A percentile compares a stretch with the other conserved stretches of the same genome.
Evolutionary conservation across 2,888 invertebrate genomes (phyloP).

Genomic region (Noctua fimbriata): DNA sequence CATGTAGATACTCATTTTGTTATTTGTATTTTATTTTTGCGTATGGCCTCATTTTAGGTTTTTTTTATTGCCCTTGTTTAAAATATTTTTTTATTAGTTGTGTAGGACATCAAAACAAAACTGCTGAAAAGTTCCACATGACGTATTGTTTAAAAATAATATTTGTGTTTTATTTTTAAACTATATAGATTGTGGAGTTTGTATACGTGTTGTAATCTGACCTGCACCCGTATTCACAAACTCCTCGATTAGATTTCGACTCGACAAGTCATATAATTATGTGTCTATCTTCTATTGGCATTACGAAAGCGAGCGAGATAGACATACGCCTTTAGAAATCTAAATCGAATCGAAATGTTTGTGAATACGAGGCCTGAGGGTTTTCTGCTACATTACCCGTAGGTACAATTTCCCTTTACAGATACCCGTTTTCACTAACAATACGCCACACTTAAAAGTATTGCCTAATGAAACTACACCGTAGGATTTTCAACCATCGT

Average conservation of each 20-base stretch:
- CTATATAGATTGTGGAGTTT: not conserved
- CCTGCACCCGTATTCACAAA: no score
- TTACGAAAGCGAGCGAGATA: no score
- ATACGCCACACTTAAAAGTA: not conserved
- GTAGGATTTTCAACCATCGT: not conserved
- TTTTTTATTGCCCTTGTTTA: not conserved
- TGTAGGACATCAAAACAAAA: not conserved
- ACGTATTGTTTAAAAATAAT: not conserved
- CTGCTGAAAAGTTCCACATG: not conserved
- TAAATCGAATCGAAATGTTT: no score
- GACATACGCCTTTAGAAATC: no score
- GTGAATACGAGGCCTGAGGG: no score
- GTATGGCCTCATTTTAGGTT: not conserved
- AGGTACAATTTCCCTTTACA: constrained; percentile 5
- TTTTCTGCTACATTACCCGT: not conserved
- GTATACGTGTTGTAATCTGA: not conserved
- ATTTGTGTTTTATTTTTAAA: not conserved
- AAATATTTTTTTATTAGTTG: not conserved
- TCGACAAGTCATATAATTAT: no score
- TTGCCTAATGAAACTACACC: not conserved
- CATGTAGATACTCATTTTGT: not conserved
- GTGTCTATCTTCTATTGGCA: no score
- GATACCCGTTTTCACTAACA: not conserved
- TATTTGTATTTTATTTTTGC: not conserved
- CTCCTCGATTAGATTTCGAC: no score